A percentile compares a stretch with the other conserved stretches of the same genome.
These are phyloP conservation scores for Drosophila obscura DNA, from an alignment of 1,140 invertebrate species.

Conservation along the genomic window DNA sequence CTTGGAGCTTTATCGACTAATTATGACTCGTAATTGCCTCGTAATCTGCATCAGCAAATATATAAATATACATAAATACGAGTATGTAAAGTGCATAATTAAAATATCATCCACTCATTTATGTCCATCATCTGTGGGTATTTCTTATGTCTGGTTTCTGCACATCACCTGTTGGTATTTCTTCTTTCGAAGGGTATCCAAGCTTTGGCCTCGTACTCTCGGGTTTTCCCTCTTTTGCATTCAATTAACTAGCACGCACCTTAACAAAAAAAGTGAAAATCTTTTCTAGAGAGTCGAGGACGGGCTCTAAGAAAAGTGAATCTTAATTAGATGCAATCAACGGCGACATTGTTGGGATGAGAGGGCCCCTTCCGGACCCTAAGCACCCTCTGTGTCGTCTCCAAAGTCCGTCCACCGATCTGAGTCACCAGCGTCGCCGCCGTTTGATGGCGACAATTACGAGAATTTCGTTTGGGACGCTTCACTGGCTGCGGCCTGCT, in stretches of 20 bases:
- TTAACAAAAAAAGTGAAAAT: slow-evolving; percentile 70
- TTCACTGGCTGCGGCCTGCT: slow-evolving; percentile 31
- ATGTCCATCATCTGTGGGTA: too few relatives aligned
- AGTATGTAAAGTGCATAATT: too few relatives aligned
- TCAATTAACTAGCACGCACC: slow-evolving; percentile 51
- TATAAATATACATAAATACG: too few relatives aligned
- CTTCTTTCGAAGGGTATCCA: too few relatives aligned
- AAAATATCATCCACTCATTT: too few relatives aligned
- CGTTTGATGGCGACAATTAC: slow-evolving; percentile 14
- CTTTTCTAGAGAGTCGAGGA: slow-evolving; percentile 17
- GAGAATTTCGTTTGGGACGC: slow-evolving; percentile 36
- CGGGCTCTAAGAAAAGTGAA: slow-evolving; percentile 36
- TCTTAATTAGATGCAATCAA: slow-evolving; percentile 75
- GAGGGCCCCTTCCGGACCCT: slow-evolving; percentile 39
- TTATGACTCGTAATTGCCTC: too few relatives aligned
- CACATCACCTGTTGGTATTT: not conserved
- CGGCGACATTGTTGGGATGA: slow-evolving; percentile 28
- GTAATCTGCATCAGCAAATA: too few relatives aligned
- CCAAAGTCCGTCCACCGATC: not conserved
- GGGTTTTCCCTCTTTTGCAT: slow-evolving; percentile 14
- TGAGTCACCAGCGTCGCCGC: slow-evolving; percentile 25
- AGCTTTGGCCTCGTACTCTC: not conserved
- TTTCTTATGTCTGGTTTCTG: too few relatives aligned
- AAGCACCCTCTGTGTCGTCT: slow-evolving; percentile 7
- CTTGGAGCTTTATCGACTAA: too few relatives aligned